phyloP scores from a whole-genome alignment of 2,888 invertebrate species.

The Craniophora ligustri region DNA sequence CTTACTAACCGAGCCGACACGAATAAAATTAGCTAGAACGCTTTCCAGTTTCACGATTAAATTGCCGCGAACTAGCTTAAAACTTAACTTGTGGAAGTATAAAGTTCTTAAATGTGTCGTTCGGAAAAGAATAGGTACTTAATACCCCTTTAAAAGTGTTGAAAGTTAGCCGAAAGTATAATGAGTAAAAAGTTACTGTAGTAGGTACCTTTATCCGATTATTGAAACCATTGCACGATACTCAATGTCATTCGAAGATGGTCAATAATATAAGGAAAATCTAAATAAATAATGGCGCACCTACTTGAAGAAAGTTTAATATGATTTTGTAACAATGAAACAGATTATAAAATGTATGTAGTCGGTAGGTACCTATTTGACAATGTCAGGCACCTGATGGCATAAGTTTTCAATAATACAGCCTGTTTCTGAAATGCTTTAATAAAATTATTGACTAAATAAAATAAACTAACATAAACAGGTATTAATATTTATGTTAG shows the following conservation, averaged over 20 bases:
- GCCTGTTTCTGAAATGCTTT: neutral
- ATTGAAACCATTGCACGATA: neutral
- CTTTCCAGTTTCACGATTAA: constrained; percentile 35
- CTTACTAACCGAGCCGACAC: constrained; percentile 59
- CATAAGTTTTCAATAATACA: neutral
- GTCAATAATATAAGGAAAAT: no score
- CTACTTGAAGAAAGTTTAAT: no score
- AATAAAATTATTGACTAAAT: no score
- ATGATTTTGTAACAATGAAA: neutral
- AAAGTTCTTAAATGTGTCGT: constrained; percentile 18
- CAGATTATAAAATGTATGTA: no score
- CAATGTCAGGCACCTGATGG: neutral
- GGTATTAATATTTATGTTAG: no score
- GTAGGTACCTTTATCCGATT: constrained; percentile 5
- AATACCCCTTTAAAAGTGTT: neutral
- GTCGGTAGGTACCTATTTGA: no score
- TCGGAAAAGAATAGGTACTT: constrained; percentile 14
- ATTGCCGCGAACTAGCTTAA: constrained; percentile 18
- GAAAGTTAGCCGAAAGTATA: constrained; percentile 17
- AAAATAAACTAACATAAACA: no score
- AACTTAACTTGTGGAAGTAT: constrained; percentile 17
- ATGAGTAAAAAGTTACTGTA: constrained; percentile 9
- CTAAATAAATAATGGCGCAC: no score
- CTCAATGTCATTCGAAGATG: neutral
- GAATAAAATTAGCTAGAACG: constrained; percentile 60